Percentiles rank a stretch among this genome's conserved stretches.
Conservation (phyloP, 2,888 invertebrate species). For the Macaria notata region DNA sequence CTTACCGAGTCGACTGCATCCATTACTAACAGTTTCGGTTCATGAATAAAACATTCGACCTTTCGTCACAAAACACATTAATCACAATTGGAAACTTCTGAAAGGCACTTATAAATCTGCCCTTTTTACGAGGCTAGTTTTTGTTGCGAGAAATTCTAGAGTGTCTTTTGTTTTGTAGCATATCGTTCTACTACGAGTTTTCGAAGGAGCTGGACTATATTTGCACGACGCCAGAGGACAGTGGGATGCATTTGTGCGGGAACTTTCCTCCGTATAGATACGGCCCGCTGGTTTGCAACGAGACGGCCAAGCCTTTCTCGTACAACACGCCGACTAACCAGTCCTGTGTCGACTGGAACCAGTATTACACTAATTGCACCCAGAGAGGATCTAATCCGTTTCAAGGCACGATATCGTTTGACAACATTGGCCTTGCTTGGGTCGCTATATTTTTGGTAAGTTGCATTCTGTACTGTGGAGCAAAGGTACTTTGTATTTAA, state of each 20-base stretch:
- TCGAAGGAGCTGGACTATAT: slow-evolving; percentile 97
- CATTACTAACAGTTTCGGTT: slow-evolving; percentile 24
- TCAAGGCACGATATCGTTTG: slow-evolving; percentile 99
- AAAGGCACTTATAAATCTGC: slow-evolving; percentile 23
- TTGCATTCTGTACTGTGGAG: slow-evolving; percentile 31
- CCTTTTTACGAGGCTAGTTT: slow-evolving; percentile 13
- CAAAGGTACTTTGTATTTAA: no score
- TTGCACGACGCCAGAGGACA: slow-evolving; percentile 95
- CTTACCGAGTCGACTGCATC: slow-evolving; percentile 26
- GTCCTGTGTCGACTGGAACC: slow-evolving; percentile 99
- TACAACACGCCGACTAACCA: slow-evolving; percentile 85
- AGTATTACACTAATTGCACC: slow-evolving; percentile 97
- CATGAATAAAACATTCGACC: slow-evolving; percentile 32
- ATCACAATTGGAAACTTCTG: slow-evolving; percentile 26
- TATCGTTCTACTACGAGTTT: slow-evolving; percentile 93
- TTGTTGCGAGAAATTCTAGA: slow-evolving; percentile 13
- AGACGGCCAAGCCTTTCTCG: slow-evolving; percentile 83
- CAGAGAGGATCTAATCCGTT: slow-evolving; percentile 98
- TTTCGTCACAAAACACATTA: slow-evolving; percentile 31
- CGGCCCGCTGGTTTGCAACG: slow-evolving; percentile 89
- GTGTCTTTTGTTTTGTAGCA: slow-evolving; percentile 59
- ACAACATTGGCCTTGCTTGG: slow-evolving; percentile 99
- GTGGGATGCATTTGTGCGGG: slow-evolving; percentile 96
- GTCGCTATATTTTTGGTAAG: slow-evolving; percentile 99
- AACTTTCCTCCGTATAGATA: slow-evolving; percentile 91